Evolutionary conservation across 2,113 vertebrate species (phyloP), one percentile per base, ranked within the genome.

Genomic region (Isurus oxyrinchus): DNA sequence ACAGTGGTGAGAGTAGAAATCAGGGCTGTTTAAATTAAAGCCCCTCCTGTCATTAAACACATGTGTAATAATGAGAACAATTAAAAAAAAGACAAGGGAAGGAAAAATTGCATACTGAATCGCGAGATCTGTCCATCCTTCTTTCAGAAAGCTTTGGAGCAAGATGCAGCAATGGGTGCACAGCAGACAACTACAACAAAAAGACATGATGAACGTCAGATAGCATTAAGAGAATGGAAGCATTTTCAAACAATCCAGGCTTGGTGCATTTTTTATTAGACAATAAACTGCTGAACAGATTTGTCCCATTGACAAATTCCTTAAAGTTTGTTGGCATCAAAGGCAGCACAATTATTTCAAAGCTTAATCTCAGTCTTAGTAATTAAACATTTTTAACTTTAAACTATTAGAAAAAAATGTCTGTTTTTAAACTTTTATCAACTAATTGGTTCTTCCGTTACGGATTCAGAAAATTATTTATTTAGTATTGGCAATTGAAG

Each of bases 61-160:
- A 40, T 40, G 19, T 63, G 31, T 53, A 53, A 7, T 40, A 66
- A 94, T 40, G 35, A 40, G 21, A 67, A 72, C 0, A 27, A 10
- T 95, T 14, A 13, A 2, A 49, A 76, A 31, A 76, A 49, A 31
- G 67, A 95, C 6, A 95, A 95, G 6, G 66, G 88, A 96, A 97
- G 57, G 49, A 96, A 67, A 81, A 49, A 76, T 25, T 35, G 86
- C 96, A 5, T 97, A 96, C 72, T 2, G 0, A 0, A 0, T 96
- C 55, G 81, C 49, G 96, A 69, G 97, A 81, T 91, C 96, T 96
- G 79, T 94, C 96, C 97, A 96, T 97, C 96, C n/a, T 97, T 90
- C 96, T 95, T 31, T 94, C 53, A 66, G 96, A 23, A 8, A 97
- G 96, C 96, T 96, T 97, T 81, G 97, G 86, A 57, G 97, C 97